Percentiles rank a stretch among this genome's conserved stretches.
Conservation (phyloP, 1,140 invertebrate genomes). For the Drosophila bocki region DNA sequence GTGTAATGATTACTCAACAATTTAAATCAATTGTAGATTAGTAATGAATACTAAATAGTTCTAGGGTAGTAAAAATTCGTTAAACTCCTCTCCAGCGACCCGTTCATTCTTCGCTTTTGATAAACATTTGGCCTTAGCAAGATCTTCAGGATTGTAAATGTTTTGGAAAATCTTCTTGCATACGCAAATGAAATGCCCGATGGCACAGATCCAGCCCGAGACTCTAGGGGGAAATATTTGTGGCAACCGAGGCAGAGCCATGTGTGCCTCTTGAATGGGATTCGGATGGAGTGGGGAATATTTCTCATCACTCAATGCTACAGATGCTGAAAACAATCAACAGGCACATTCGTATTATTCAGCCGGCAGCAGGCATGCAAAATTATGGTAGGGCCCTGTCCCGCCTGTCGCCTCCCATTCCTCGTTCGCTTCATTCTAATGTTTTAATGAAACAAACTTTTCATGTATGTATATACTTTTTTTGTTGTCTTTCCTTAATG, state of each 20-base stretch:
- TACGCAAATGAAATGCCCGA: slow-evolving; percentile 55
- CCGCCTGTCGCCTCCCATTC: slow-evolving; percentile 57
- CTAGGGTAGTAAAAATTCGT: not conserved
- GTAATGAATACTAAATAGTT: not conserved
- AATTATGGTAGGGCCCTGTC: slow-evolving; percentile 47
- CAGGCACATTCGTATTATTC: slow-evolving; percentile 57
- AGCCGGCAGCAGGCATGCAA: slow-evolving; percentile 60
- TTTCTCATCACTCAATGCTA: slow-evolving; percentile 75
- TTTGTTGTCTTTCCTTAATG: slow-evolving; percentile 43
- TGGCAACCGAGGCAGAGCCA: slow-evolving; percentile 45
- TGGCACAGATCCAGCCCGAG: slow-evolving; percentile 20
- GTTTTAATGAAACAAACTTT: slow-evolving; percentile 74
- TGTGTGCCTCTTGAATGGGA: slow-evolving; percentile 42
- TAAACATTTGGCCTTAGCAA: slow-evolving; percentile 50
- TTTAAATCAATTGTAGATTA: not conserved
- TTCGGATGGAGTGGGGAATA: slow-evolving; percentile 21
- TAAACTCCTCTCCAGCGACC: not conserved
- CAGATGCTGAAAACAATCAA: slow-evolving; percentile 79
- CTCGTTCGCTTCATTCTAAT: slow-evolving; percentile 65
- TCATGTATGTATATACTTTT: slow-evolving; percentile 2
- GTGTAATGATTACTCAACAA: not conserved
- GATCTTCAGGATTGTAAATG: slow-evolving; percentile 62
- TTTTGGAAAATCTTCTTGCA: slow-evolving; percentile 66
- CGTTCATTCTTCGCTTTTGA: slow-evolving; percentile 25
- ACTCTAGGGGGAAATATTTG: slow-evolving; percentile 29